Evolutionary conservation across 2,113 vertebrate species (phyloP), one percentile per base, ranked within the genome.

Genomic region (Prionailurus bengalensis): DNA sequence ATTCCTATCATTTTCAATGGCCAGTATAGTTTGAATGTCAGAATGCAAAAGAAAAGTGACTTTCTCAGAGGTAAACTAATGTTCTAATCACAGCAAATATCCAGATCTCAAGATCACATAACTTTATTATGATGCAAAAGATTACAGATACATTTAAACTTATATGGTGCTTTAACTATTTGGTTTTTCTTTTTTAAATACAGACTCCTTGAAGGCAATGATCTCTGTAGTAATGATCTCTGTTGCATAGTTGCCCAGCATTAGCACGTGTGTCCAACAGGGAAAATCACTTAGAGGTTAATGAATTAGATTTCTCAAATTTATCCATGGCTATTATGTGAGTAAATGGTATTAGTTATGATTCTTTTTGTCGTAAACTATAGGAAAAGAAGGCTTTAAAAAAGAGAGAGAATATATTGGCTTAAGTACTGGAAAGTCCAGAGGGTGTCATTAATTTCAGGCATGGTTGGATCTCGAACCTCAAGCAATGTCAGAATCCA

Each of bases 241-340:
- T 45, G 21, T 65, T 92, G 51, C 27, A 42, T 21, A 85, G 55
- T 29, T 88, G 68, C 29, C 45, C 25, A 33, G 51, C 12, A 88
- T 90, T 89, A 83, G 31, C 48, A 68, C 79, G 51, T 87, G 14
- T 74, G 84, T 85, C 65, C 17, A 96, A 11, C 51, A 55, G 70
- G 66, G 80, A 94, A 87, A 94, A 71, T 33, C 80, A 92, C 58
- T 95, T 94, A 96, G 16, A 94, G 27, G 3, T 70, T 91, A 97
- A 93, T 83, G 61, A 94, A 96, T 96, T 91, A 31, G 68, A 95
- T 87, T 96, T 97, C 68, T 86, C 66, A 96, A 63, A 74, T 79
- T 81, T 97, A 83, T 91, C 55, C 5, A 2, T 42, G 78, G n/a
- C 39, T 82, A 81, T 95, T 93, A 89, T 68, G 63, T 89, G 31